Conservation (phyloP, 2,113 vertebrate species). For the Platichthys stellatus region DNA sequence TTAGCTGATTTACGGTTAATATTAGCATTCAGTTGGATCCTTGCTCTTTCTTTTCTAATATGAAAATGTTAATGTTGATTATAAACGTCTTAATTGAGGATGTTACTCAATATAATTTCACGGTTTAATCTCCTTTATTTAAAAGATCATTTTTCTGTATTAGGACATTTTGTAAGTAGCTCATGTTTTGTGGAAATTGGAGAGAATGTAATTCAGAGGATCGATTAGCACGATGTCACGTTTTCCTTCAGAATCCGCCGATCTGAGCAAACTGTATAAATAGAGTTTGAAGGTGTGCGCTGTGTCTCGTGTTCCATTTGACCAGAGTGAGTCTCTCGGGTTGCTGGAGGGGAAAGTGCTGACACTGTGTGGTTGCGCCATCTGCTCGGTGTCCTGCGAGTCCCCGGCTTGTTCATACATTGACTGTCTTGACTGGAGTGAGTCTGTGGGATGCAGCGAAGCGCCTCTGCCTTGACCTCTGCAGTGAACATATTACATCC, state of each 20-base stretch:
- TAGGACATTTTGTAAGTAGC: no score
- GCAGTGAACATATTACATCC: constrained; percentile 19
- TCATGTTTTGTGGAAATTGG: no score
- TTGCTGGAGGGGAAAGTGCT: constrained; percentile 65
- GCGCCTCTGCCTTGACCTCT: constrained; percentile 52
- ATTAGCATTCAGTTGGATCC: no score
- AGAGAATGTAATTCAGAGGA: not conserved
- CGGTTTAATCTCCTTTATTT: no score
- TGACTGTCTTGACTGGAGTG: constrained; percentile 20
- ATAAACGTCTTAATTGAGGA: no score
- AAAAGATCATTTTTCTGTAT: no score
- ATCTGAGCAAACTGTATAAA: constrained; percentile 51
- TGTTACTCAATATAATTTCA: no score
- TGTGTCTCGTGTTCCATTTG: constrained; percentile 63
- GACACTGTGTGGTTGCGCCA: constrained; percentile 67
- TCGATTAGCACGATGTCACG: constrained; percentile 24
- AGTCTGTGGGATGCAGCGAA: constrained; percentile 46
- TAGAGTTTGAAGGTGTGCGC: constrained; percentile 62
- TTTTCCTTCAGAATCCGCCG: constrained; percentile 26
- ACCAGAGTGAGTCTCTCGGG: constrained; percentile 64
- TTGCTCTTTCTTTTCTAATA: no score
- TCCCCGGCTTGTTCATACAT: constrained; percentile 51
- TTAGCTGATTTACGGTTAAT: no score
- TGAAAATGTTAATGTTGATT: no score
- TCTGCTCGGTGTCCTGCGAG: constrained; percentile 71